Evolutionary conservation across 1,140 invertebrate genomes (phyloP).

Genomic region (Drosophila tropicalis): DNA sequence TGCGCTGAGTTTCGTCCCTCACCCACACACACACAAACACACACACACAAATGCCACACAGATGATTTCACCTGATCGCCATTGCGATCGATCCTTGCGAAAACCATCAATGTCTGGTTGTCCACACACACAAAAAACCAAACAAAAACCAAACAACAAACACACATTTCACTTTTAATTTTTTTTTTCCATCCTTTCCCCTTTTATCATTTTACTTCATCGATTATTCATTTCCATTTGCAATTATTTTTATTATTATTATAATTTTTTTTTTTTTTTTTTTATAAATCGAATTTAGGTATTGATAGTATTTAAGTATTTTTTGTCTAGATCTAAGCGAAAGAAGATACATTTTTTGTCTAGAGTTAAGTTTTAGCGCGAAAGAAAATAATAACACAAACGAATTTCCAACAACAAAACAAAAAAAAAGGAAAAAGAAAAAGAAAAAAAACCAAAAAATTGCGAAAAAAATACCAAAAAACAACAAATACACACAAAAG

Average conservation of each 20-base stretch:
- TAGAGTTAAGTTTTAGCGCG: slow-evolving; percentile 75
- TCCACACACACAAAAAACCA: neutral
- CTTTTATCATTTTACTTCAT: slow-evolving; percentile 32
- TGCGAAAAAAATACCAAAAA: slow-evolving; percentile 34
- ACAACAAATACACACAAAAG: slow-evolving; percentile 50
- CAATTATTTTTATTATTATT: neutral
- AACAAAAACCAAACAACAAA: neutral
- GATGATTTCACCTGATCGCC: slow-evolving; percentile 44
- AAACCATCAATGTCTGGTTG: slow-evolving; percentile 8
- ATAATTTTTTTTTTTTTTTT: slow-evolving; percentile 51
- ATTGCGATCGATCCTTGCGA: slow-evolving; percentile 31
- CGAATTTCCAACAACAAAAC: slow-evolving; percentile 76
- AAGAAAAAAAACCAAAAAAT: neutral
- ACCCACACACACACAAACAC: slow-evolving; percentile 25
- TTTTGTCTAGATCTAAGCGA: slow-evolving; percentile 62
- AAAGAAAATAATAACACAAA: slow-evolving; percentile 69
- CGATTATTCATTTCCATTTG: neutral
- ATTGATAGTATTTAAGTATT: slow-evolving; percentile 74
- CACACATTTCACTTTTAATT: slow-evolving; percentile 28
- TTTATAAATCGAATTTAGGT: slow-evolving; percentile 73
- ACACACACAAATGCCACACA: slow-evolving; percentile 18
- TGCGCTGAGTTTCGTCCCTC: slow-evolving; percentile 64
- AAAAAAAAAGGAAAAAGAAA: slow-evolving; percentile 31
- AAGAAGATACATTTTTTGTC: slow-evolving; percentile 68
- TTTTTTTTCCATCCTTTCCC: slow-evolving; percentile 36